Base-by-base conservation (phyloP, 2,888 invertebrate species). In the Scaptomyza cyrtandrae region DNA sequence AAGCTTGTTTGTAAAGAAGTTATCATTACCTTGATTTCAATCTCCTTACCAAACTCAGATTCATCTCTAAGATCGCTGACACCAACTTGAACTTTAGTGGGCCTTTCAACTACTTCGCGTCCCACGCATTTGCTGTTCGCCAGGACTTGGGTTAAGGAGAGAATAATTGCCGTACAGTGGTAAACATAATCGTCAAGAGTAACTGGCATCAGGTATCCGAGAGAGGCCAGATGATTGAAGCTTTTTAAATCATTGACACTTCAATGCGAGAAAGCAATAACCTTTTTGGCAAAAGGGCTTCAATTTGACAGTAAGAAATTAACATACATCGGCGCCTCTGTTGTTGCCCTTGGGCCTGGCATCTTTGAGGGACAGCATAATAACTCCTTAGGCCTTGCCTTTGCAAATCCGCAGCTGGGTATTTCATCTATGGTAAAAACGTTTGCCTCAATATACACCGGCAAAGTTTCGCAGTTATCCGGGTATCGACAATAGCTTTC, bases 81-180 rank as follows among this genome's bases (percentile, higher is more conserved):
- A 4, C 60, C 73, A 1, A 61, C 1, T 2, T 16, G 4, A 4
- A 52, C 56, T n/a, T 7, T 11, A 5, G 4, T 0, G 11, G 72
- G 72, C 0, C 1, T n/a, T 0, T 10, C 5, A 2, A 0, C 1
- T 0, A 1, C 0, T 1, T 4, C 0, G 0, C 0, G 1, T 31
- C 39, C 45, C 6, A 31, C n/a, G 13, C 71, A 78, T 2, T 5
- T 43, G 0, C 11, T 44, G 6, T 70, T 43, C 10, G 70, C 27
- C 7, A 78, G 31, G 0, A 73, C n/a, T 1, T 33, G 7, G 0
- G 0, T 44, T 9, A 60, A 6, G 0, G 57, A 54, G 0, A 80
- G 3, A 1, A 71, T 2, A 10, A 79, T 9, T 0, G 53, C 78
- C 19, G 81, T 78, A n/a, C 75, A 80, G 7, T 49, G 55, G 6